Evolutionary conservation across 1,140 invertebrate species (phyloP), one percentile per base, ranked within the genome.

Genomic region (Tetramorium alpestre): DNA sequence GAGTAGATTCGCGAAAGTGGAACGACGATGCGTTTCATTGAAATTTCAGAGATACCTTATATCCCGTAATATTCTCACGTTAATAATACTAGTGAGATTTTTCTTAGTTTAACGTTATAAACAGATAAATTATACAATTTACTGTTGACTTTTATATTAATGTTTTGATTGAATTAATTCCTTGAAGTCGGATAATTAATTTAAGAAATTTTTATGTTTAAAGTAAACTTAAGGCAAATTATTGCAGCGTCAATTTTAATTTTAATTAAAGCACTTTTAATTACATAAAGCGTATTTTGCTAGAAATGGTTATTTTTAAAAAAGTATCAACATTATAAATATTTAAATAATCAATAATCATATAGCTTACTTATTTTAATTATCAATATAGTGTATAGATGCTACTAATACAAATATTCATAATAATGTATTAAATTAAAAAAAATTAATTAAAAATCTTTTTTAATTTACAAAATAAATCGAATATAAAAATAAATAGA

Each of bases 11-110:
- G 5, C 22, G 22, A 67, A 67, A 80, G 13, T 69, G n/a, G n/a
- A 33, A 54, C 38, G n/a, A 70, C 25, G 22, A n/a, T 25, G n/a
- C 51, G n/a, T 41, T 69, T 41, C 5, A 22, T 6, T 72, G 16
- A 70, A 81, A 41, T 41, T 81, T 69, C 47, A 69, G 47, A 56
- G 38, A 70, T 72, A 25, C 10, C 13, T 13, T 33, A 16, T 13
- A 22, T 62, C 28, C 11, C 38, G 44, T 41, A 82, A 72, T 28
- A 56, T 11, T 72, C 13, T 13, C 11, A 33, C 18, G 11, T 38
- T n/a, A 38, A 78, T 49, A 16, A 58, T 33, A 33, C 28, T 16
- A 33, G 7, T 25, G 22, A 44, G 22, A 28, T 28, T 62, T 51
- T 8, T 77, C 10, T 44, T 10, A 65, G 2, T 44, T 28, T 25